Conservation (phyloP, 2,888 invertebrate species). For the Heliconius sara region DNA sequence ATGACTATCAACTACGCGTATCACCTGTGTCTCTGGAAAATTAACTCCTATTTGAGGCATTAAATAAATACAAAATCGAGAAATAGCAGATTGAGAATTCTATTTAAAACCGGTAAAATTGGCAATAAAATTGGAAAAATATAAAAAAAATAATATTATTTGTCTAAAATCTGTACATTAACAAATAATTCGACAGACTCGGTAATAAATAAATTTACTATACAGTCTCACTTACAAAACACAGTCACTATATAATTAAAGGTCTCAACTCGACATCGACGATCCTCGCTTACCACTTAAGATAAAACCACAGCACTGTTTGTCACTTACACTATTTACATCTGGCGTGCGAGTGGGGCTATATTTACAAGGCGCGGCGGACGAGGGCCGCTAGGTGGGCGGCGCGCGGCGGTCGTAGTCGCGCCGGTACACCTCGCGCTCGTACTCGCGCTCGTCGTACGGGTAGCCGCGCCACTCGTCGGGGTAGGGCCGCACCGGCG, state of each 20-base stretch:
- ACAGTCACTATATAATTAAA: constrained; percentile 63
- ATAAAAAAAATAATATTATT: constrained; percentile 72
- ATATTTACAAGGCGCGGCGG: constrained; percentile 65
- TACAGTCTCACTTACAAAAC: constrained; percentile 79
- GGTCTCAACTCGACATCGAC: constrained; percentile 62
- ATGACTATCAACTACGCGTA: constrained; percentile 69
- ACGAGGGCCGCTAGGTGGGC: constrained; percentile 72
- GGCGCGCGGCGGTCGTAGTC: constrained; percentile 87
- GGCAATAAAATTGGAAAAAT: constrained; percentile 75
- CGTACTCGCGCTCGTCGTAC: constrained; percentile 82
- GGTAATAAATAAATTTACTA: constrained; percentile 81
- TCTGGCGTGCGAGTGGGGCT: constrained; percentile 57
- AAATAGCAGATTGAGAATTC: constrained; percentile 62
- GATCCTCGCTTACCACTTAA: constrained; percentile 80
- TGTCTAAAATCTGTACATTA: constrained; percentile 75
- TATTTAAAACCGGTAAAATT: constrained; percentile 64
- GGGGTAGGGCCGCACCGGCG: constrained; percentile 71
- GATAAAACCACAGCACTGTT: constrained; percentile 82
- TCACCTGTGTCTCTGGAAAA: constrained; percentile 73
- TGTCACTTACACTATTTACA: constrained; percentile 83
- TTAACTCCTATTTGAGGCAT: constrained; percentile 66
- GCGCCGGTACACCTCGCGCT: constrained; percentile 84
- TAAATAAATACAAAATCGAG: constrained; percentile 72
- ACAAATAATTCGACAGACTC: constrained; percentile 74
- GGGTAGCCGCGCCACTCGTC: constrained; percentile 82